phyloP scores from a whole-genome alignment of 2,888 invertebrate species.

The Baronia brevicornis region DNA sequence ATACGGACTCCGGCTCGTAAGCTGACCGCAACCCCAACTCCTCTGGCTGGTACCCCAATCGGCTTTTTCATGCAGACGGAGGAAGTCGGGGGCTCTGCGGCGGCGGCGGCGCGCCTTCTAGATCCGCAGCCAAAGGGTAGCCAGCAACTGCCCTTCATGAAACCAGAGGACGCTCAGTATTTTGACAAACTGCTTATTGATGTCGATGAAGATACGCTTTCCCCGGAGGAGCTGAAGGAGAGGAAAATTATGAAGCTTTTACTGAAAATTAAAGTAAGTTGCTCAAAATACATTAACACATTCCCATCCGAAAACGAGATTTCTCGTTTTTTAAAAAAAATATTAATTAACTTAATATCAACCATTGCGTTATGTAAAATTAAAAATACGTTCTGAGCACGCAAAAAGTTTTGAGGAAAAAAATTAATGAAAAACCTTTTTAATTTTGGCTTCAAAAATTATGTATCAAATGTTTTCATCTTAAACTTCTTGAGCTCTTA shows the following conservation, averaged over 20 bases:
- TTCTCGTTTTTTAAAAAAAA: too few species aligned
- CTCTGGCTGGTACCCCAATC: constrained; percentile 92
- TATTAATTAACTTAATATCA: too few species aligned
- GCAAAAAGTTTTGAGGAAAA: too few species aligned
- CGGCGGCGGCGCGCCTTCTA: constrained; percentile 85
- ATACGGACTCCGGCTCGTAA: constrained; percentile 98
- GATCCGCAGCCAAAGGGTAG: constrained; percentile 97
- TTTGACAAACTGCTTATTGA: constrained; percentile 98
- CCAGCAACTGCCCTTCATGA: constrained; percentile 96
- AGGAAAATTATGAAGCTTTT: constrained; percentile 99
- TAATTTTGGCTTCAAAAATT: too few species aligned
- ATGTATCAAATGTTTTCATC: too few species aligned
- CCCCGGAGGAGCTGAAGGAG: constrained; percentile 98
- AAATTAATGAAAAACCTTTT: too few species aligned
- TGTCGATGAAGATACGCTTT: constrained; percentile 96
- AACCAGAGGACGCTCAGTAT: constrained; percentile 99
- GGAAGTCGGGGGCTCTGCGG: constrained; percentile 88
- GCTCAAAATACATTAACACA: neutral
- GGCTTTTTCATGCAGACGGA: constrained; percentile 97
- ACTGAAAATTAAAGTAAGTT: constrained; percentile 89
- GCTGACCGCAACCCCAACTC: constrained; percentile 98
- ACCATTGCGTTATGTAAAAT: too few species aligned
- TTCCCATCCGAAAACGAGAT: too few species aligned
- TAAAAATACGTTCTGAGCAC: too few species aligned
- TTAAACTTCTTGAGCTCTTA: too few species aligned